Evolutionary conservation across 2,888 invertebrate species (phyloP), one percentile per base, ranked within the genome.

Genomic region (Argyra leucocephala): DNA sequence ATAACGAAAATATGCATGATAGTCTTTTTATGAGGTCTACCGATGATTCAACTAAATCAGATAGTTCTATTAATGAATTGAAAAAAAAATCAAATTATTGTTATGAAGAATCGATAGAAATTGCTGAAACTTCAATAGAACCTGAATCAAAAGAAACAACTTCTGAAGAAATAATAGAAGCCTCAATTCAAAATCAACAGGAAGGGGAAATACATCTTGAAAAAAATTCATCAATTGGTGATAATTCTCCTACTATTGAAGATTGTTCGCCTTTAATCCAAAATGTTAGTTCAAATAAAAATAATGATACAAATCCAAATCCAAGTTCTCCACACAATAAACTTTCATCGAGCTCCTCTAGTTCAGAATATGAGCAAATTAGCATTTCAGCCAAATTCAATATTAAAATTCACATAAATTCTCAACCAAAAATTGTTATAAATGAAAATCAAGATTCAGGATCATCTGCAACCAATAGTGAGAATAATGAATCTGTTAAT

Each of bases 351-450:
- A n/a, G 48, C 18, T 9, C 9, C 15, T 48, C 48, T 15, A 48
- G n/a, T 48, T 60, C 9, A 6, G 60, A 24, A 23, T 22, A 73
- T 63, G 71, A 75, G 24, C 73, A 74, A 72, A 74, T 78, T 12
- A 79, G 76, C 69, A 78, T 79, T 58, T 77, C 79, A 0, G 78
- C 79, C 1, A 79, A 75, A 68, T 76, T 79, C 18, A 78, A 77
- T 66, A 79, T 79, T 22, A 76, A 78, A 67, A 75, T 79, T 57
- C 74, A 76, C 24, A 74, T 79, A 12, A 15, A 48, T 65, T 73
- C 77, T 1, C 69, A 72, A 22, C 64, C 59, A 15, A 59, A 23
- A 5, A 59, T 23, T 59, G 9, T 59, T 12, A 23, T 59, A 18
- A 18, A 48, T 48, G 18, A 12, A 15, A 59, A 59, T 12, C 4